Conservation (phyloP, 2,113 vertebrate species). For the Hemiscyllium ocellatum region DNA sequence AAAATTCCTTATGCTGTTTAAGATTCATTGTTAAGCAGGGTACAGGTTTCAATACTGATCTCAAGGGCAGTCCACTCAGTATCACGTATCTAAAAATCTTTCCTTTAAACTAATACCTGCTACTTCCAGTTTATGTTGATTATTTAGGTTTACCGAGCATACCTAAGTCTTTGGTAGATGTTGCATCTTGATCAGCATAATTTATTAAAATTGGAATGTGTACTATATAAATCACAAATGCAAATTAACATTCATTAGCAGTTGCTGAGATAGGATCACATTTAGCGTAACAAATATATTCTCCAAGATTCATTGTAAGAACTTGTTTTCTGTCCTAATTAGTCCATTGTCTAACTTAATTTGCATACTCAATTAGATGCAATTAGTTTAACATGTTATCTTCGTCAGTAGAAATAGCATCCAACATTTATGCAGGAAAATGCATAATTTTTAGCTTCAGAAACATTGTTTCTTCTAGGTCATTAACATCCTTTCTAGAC, state of each 20-base stretch:
- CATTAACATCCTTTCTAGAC: not conserved
- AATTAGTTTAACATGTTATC: slow-evolving; percentile 31
- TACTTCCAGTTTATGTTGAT: not conserved
- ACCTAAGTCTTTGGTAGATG: not conserved
- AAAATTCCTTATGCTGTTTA: not conserved
- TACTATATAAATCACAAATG: slow-evolving; percentile 24
- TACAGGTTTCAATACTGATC: not conserved
- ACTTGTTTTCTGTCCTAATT: not conserved
- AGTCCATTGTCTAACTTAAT: slow-evolving; percentile 17
- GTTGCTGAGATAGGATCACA: not conserved
- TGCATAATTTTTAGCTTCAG: not conserved
- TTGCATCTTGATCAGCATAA: not conserved
- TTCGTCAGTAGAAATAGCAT: not conserved
- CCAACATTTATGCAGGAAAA: not conserved
- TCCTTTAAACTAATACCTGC: not conserved
- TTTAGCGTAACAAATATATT: not conserved
- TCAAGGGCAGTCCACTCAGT: not conserved
- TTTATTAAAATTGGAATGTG: not conserved
- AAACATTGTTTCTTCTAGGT: not conserved
- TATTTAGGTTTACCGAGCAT: not conserved
- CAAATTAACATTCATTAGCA: slow-evolving; percentile 15
- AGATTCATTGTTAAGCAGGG: not conserved
- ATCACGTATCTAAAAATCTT: not conserved
- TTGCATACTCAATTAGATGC: slow-evolving; percentile 23
- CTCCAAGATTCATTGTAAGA: not conserved